Percentiles rank a stretch among this genome's conserved stretches.
Evolutionary conservation across 2,797 vertebrate genomes (phyloP).

Genomic region (Platyrinchus mystaceus): DNA sequence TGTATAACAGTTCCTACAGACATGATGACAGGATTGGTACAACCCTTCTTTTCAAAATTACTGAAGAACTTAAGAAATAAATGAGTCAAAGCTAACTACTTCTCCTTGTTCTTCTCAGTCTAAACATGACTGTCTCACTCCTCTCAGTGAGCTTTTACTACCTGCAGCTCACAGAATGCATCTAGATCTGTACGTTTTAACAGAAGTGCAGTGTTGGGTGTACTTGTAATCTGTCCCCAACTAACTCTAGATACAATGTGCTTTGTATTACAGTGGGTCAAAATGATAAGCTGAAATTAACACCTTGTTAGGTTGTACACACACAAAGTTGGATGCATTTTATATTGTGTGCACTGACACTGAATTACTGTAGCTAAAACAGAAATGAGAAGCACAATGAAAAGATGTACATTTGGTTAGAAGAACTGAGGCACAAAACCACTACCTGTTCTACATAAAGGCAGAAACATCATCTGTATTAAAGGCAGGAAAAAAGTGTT

Average conservation of each 20-base stretch:
- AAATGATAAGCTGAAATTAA: not conserved
- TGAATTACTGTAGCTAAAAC: not conserved
- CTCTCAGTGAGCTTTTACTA: not conserved
- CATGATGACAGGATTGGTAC: not conserved
- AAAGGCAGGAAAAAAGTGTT: not conserved
- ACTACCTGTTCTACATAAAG: not conserved
- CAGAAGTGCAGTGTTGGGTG: not conserved
- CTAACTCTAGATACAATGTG: not conserved
- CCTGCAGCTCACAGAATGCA: not conserved
- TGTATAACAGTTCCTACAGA: not conserved
- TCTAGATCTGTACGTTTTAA: not conserved
- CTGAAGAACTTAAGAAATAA: not conserved
- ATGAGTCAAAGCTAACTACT: not conserved
- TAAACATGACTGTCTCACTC: not conserved
- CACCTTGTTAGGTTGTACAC: not conserved
- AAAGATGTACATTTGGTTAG: fast-evolving
- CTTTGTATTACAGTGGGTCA: not conserved
- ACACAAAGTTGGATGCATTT: not conserved
- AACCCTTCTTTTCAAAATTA: not conserved
- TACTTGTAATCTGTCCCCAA: not conserved
- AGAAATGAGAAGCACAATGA: not conserved
- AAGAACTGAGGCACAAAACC: not conserved
- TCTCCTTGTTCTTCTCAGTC: not conserved
- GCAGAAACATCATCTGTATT: not conserved
- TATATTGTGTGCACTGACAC: not conserved